Evolutionary conservation across 1,140 invertebrate species (phyloP).

Genomic region (Scylla paramamosain): DNA sequence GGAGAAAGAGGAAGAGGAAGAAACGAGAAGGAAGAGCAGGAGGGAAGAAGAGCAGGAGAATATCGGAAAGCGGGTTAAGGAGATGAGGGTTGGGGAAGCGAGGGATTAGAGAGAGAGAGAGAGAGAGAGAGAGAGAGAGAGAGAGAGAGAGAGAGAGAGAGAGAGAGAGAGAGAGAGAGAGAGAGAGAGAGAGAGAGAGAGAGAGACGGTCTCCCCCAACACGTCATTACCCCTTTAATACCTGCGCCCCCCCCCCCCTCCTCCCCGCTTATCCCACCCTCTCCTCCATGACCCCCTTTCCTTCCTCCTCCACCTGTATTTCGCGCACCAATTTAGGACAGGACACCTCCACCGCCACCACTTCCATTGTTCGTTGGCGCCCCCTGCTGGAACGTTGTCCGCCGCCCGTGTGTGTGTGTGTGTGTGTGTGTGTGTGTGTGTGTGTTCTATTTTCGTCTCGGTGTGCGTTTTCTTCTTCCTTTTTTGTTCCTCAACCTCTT

Average conservation of each 20-base stretch:
- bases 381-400: neutral
- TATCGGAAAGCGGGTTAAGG: neutral
- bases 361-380: neutral
- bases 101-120: too few species aligned
- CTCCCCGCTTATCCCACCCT: neutral
- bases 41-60: too few species aligned
- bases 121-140: neutral
- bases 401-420: neutral
- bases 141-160: neutral
- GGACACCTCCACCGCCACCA: neutral
- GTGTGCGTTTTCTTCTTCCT: too few species aligned
- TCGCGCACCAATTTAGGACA: neutral
- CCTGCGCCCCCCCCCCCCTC: neutral
- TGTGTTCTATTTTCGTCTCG: neutral
- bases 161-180: neutral
- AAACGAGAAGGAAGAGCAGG: too few species aligned
- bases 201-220: neutral
- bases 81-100: too few species aligned
- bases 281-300: neutral
- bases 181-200: neutral
- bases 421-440: neutral
- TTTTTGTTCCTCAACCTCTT: too few species aligned
- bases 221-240: neutral
- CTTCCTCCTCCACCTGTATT: neutral
- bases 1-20: neutral